Base-by-base conservation (phyloP, 2,797 vertebrate species). In the Betta splendens region DNA sequence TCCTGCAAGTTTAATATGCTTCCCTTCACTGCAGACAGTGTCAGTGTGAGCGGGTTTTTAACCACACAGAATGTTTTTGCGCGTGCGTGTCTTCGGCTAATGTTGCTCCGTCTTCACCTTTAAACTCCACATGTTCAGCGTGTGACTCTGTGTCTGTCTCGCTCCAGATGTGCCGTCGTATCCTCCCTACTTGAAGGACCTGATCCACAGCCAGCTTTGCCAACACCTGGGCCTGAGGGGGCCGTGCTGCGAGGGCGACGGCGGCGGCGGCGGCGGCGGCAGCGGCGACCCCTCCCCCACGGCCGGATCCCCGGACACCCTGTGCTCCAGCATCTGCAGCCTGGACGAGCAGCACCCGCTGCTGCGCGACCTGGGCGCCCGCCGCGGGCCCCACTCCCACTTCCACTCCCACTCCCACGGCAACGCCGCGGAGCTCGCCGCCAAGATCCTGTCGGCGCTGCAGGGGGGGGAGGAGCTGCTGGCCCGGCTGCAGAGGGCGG, bases 261-360 rank as follows among this genome's bases (percentile, higher is more conserved):
- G 94, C 70, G 82, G 79, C n/a, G 32, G 66, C 1, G 93, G 92
- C 0, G 95, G 92, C 11, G 93, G 86, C 0, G 93, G 85, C 31
- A 95, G 87, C 2, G 92, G 84, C 0, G 90, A 96, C 81, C 95
- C 94, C 45, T 95, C 95, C 0, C 95, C 94, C 46, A 93, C 93
- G 2, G 88, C 93, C 23, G 91, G 94, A 44, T 97, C 95, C 48
- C 95, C 97, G 0, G 95, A 98, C 83, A 98, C 96, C 44, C 89
- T 97, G 77, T 95, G 94, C 89, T 99, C 97, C 83, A 98, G 96
- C 83, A 92, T 97, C 39, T 98, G 94, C 92, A 99, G 97, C 86
- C 85, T 99, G 81, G 95, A 99, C 16, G 94, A 95, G 54, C 84
- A 89, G 15, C 93, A 94, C 83, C 90, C 94, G 0, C 84, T 95